Evolutionary conservation across 2,113 vertebrate species (phyloP).

Genomic region (Etheostoma spectabile): DNA sequence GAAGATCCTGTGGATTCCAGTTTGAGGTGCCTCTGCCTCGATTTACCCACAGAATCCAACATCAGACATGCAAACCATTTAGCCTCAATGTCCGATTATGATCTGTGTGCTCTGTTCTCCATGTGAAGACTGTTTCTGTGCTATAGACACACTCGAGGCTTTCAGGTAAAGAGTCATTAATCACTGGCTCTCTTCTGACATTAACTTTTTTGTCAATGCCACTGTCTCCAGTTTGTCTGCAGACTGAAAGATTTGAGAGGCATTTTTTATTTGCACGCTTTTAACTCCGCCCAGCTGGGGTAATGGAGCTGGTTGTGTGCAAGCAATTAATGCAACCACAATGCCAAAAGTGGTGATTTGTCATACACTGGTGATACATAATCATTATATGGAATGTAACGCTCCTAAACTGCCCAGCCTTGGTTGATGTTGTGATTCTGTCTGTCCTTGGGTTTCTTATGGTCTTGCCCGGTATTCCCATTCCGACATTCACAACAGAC

Average conservation of each 20-base stretch:
- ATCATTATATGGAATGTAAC: conserved; percentile 84
- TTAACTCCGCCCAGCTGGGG: conserved; percentile 81
- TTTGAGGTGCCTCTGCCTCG: not conserved
- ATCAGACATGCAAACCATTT: conserved; percentile 44
- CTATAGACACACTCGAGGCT: conserved; percentile 64
- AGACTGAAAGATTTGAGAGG: conserved; percentile 84
- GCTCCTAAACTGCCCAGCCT: conserved; percentile 69
- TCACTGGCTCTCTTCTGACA: conserved; percentile 80
- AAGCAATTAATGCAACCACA: conserved; percentile 86
- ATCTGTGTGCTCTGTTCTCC: conserved; percentile 35
- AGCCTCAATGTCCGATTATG: conserved; percentile 18
- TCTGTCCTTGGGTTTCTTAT: conserved; percentile 63
- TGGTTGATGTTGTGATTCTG: conserved; percentile 65
- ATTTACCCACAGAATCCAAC: conserved; percentile 26
- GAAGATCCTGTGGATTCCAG: conserved; percentile 1
- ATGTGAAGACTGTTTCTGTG: conserved; percentile 34
- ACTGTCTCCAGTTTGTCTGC: conserved; percentile 87
- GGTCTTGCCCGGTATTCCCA: conserved; percentile 46
- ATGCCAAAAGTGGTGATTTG: conserved; percentile 88
- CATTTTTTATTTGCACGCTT: conserved; percentile 85
- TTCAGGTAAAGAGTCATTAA: conserved; percentile 81
- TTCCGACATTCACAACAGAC: conserved; percentile 33
- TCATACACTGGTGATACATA: conserved; percentile 84
- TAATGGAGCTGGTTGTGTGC: conserved; percentile 85
- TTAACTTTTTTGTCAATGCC: conserved; percentile 86